These are phyloP conservation scores for Rostrhamus sociabilis DNA, from an alignment of 2,797 vertebrate species.

Conservation along the genomic window DNA sequence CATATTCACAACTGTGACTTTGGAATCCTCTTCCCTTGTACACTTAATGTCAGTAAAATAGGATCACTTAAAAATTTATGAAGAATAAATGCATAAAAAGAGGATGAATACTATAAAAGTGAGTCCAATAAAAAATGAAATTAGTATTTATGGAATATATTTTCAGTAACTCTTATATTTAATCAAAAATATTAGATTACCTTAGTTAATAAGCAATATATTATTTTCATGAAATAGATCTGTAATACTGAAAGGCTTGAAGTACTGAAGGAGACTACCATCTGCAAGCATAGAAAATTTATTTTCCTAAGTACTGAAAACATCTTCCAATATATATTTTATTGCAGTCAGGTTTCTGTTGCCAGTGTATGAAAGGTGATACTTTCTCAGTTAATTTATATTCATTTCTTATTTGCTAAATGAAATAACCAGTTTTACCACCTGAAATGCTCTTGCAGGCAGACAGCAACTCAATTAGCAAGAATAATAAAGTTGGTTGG, in stretches of 20 bases:
- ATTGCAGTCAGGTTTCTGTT: neutral
- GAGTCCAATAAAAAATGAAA: neutral
- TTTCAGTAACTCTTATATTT: neutral
- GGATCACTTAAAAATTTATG: neutral
- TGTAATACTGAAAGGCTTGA: neutral
- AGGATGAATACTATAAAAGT: neutral
- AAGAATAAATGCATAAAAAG: neutral
- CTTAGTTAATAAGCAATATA: neutral
- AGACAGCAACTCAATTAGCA: constrained; percentile 45
- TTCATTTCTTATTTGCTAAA: constrained; percentile 30
- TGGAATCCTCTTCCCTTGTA: neutral
- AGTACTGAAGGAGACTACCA: neutral
- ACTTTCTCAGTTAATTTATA: constrained; percentile 7
- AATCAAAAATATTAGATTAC: neutral
- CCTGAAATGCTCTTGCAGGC: constrained; percentile 31
- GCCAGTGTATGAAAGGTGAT: neutral
- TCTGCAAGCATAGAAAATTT: neutral
- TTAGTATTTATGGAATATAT: neutral
- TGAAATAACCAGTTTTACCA: constrained; percentile 5
- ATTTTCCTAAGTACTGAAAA: neutral
- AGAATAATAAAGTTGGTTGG: constrained; percentile 42
- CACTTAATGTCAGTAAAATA: neutral
- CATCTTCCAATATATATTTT: neutral
- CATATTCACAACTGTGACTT: neutral
- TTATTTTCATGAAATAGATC: neutral